phyloP scores from a whole-genome alignment of 2,888 invertebrate genomes.

The Lissonota sp. region DNA sequence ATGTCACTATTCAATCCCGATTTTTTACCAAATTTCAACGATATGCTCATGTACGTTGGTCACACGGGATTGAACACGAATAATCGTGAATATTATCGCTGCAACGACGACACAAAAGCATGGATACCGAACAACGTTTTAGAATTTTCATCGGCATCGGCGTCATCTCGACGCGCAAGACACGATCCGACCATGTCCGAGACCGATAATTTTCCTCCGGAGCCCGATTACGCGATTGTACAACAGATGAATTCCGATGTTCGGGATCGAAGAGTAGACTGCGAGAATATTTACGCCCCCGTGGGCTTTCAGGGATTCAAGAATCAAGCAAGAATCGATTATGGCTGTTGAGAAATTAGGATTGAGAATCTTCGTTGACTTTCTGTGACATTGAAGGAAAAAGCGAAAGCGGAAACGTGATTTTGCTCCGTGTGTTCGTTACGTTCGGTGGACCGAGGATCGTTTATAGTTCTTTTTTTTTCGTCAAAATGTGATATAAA shows the following conservation, averaged over 20 bases:
- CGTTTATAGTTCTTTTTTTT: constrained; percentile 65
- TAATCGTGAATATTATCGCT: constrained; percentile 67
- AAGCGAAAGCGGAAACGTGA: neutral
- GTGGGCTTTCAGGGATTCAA: constrained; percentile 57
- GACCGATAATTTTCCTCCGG: constrained; percentile 33
- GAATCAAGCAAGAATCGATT: constrained; percentile 61
- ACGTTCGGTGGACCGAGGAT: constrained; percentile 49
- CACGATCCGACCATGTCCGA: constrained; percentile 11
- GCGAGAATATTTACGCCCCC: constrained; percentile 66
- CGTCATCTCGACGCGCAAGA: neutral
- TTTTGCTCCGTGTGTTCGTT: constrained; percentile 28
- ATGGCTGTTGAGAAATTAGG: constrained; percentile 61
- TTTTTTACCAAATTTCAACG: constrained; percentile 81
- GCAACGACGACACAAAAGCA: constrained; percentile 65
- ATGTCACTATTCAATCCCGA: constrained; percentile 81
- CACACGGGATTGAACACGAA: constrained; percentile 68
- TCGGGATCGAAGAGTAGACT: constrained; percentile 53
- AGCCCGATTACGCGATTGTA: constrained; percentile 64
- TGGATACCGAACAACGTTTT: constrained; percentile 46
- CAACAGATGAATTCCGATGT: constrained; percentile 34
- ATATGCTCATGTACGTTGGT: constrained; percentile 78
- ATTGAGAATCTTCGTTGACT: constrained; percentile 2
- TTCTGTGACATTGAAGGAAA: neutral
- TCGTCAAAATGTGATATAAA: constrained; percentile 81
- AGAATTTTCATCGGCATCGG: no score